Evolutionary conservation across 2,113 vertebrate genomes (phyloP), one percentile per base, ranked within the genome.

Genomic region (Pan paniscus): DNA sequence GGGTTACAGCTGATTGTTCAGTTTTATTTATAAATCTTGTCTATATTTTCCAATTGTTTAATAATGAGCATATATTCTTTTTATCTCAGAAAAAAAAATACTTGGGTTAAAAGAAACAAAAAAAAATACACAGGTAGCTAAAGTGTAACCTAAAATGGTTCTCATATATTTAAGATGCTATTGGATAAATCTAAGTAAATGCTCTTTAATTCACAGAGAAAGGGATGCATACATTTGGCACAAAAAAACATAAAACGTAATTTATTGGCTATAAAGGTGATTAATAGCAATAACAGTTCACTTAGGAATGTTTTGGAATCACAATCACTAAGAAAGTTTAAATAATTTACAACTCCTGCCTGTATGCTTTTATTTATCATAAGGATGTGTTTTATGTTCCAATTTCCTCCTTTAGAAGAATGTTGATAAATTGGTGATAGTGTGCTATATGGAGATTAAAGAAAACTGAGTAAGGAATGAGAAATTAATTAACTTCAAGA

Each of bases 381-480:
- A 89, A 75, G 46, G 13, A 78, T 85, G 22, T 86, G 12, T 93
- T 90, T 94, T 90, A 72, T 90, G 30, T 64, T 90, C 12, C 23
- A 90, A 52, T 64, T 90, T 82, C 18, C 70, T 43, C n/a, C 14
- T 93, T 87, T 82, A 82, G 84, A 94, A 94, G 38, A 83, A 79
- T 38, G 59, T 27, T 90, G 81, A 90, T 38, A 87, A 94, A 79
- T 27, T 87, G 38, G n/a, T 72, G 50, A 86, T 68, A 3, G 16
- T 75, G 27, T 80, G 40, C 20, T 73, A 80, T n/a, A 13, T 8
- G 5, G 46, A 90, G 46, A 85, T 78, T 72, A 92, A 70, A 78
- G 35, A 73, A 93, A 97, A 95, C 3, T 78, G 83, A 94, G 43
- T 81, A 72, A 89, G 52, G 18, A 89, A 73, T 92, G 22, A 94